These are phyloP conservation scores for Aphaenogaster floridana DNA, from an alignment of 1,140 invertebrate species.

Conservation along the genomic window DNA sequence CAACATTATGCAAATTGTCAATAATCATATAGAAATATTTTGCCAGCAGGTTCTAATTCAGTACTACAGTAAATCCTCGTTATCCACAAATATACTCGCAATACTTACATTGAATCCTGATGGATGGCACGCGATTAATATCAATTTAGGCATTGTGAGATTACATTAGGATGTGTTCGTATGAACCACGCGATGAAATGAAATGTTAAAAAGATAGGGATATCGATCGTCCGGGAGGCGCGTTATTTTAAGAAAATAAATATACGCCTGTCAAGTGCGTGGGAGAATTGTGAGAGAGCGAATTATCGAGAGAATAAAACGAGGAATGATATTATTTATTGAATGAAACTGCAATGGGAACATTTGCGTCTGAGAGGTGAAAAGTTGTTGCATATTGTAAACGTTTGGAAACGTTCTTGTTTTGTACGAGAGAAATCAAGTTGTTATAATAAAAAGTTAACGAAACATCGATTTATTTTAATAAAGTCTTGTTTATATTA, in stretches of 20 bases:
- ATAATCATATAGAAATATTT: conserved; percentile 42
- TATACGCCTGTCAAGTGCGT: conserved; percentile 30
- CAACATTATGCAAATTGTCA: neutral
- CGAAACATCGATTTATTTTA: conserved; percentile 28
- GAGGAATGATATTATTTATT: conserved; percentile 30
- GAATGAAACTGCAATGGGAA: conserved; percentile 13
- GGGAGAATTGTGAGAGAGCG: conserved; percentile 27
- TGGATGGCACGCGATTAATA: neutral
- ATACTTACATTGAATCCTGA: neutral
- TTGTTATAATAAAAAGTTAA: conserved; percentile 71
- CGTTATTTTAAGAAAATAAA: conserved; percentile 12
- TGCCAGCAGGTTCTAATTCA: neutral
- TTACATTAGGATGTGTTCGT: neutral
- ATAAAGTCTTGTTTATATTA: neutral
- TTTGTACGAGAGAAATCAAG: conserved; percentile 66
- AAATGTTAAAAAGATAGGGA: neutral
- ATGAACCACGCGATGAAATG: neutral
- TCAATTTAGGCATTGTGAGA: neutral
- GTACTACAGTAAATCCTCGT: neutral
- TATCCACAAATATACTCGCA: conserved; percentile 11
- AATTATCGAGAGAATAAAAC: conserved; percentile 19
- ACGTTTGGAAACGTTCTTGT: conserved; percentile 58
- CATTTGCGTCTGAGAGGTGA: conserved; percentile 42
- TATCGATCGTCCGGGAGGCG: neutral
- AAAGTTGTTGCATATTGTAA: conserved; percentile 67